phyloP scores from a whole-genome alignment of 2,113 vertebrate species.

The Phrynocephalus versicolor region DNA sequence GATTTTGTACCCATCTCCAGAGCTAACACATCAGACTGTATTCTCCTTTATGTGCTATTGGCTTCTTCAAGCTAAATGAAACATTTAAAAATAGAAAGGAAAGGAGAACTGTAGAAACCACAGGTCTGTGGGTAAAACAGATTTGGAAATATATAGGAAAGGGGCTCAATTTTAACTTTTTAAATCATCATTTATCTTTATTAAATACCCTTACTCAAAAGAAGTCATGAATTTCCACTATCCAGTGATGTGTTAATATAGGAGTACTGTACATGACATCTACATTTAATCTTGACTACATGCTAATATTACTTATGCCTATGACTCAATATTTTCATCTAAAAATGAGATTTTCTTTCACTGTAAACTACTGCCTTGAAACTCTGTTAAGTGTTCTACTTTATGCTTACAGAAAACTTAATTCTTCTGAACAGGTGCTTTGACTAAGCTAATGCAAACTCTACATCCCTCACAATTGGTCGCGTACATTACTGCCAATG shows the following conservation, averaged over 20 bases:
- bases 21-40: not conserved
- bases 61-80: not conserved
- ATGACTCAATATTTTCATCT: not conserved
- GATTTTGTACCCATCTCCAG: too few species aligned
- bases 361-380: slow-evolving; percentile 15
- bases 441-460: slow-evolving; percentile 1
- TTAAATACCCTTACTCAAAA: not conserved
- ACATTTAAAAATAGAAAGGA: not conserved
- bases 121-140: not conserved
- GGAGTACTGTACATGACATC: not conserved
- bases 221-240: not conserved
- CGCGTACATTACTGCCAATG: not conserved
- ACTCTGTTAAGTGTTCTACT: slow-evolving; percentile 17
- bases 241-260: not conserved
- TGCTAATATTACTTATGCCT: not conserved
- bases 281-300: not conserved
- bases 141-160: not conserved
- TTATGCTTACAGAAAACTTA: slow-evolving; percentile 31
- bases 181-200: slow-evolving; percentile 8
- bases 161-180: not conserved
- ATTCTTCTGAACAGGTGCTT: slow-evolving; percentile 22
- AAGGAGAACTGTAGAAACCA: not conserved
- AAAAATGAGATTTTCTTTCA: not conserved
- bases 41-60: not conserved
- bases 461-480: slow-evolving; percentile 9